Evolutionary conservation across 2,113 vertebrate genomes (phyloP).

Genomic region (Nettapus auritus): DNA sequence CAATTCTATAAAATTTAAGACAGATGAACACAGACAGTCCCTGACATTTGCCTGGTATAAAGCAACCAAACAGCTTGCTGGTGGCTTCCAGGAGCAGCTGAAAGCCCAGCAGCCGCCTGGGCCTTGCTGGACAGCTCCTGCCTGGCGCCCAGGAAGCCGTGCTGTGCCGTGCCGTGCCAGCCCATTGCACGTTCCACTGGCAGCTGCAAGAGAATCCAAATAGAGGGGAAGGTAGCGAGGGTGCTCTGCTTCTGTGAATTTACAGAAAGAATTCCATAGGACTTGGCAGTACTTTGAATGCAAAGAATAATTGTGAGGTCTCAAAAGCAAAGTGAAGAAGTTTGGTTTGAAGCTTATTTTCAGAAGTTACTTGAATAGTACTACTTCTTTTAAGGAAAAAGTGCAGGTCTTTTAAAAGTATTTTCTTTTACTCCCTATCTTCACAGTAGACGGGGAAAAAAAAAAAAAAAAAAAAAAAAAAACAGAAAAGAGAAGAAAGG

Average conservation of each 20-base stretch:
- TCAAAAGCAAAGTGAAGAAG: not conserved
- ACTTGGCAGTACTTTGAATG: rapidly evolving
- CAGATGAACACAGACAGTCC: rapidly evolving
- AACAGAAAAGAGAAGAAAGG: not conserved
- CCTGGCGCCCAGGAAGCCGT: not conserved
- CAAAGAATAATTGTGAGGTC: rapidly evolving
- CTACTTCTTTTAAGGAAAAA: not conserved
- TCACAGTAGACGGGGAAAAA: not conserved
- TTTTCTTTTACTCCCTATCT: not conserved
- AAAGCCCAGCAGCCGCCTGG: not conserved
- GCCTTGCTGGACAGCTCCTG: slow-evolving; percentile 10
- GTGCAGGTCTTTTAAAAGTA: too few relatives aligned
- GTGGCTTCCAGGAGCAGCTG: not conserved
- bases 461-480: not conserved
- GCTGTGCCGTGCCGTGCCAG: too few relatives aligned
- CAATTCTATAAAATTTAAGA: not conserved
- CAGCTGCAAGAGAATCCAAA: not conserved
- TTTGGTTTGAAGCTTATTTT: not conserved
- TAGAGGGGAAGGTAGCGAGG: rapidly evolving
- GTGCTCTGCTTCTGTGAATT: rapidly evolving
- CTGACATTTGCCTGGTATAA: rapidly evolving
- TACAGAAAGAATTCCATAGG: rapidly evolving
- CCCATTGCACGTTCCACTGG: not conserved
- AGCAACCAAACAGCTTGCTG: rapidly evolving
- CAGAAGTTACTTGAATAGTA: not conserved